These are phyloP conservation scores for Dryococelus australis DNA, from an alignment of 2,888 invertebrate genomes.

Conservation along the genomic window DNA sequence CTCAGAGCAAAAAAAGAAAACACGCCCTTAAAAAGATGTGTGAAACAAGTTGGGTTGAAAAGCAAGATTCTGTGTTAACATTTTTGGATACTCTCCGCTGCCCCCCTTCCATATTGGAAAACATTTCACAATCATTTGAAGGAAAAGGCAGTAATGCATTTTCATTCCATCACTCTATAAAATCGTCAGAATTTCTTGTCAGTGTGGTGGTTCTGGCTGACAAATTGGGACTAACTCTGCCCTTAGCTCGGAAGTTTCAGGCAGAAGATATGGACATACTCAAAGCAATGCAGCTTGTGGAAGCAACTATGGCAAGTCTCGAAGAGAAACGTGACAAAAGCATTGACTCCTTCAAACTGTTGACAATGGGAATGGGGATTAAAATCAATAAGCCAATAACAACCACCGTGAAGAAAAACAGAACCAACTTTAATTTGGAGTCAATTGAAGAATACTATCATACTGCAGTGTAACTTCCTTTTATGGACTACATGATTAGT, in stretches of 20 bases:
- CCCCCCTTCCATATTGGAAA: background rate
- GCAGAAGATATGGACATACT: background rate
- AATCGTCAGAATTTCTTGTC: constrained; percentile 22
- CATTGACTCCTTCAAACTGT: background rate
- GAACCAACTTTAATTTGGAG: background rate
- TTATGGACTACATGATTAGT: background rate
- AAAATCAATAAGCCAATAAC: constrained; percentile 10
- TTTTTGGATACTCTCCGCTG: background rate
- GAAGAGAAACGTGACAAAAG: background rate
- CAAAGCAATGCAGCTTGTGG: background rate
- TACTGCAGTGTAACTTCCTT: background rate
- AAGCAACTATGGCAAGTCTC: background rate
- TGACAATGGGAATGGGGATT: background rate
- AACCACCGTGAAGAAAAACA: background rate
- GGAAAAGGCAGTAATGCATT: constrained; percentile 22
- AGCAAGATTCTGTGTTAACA: background rate
- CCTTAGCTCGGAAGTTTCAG: background rate
- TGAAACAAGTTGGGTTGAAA: constrained; percentile 26
- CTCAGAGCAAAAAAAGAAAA: background rate
- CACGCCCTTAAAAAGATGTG: background rate
- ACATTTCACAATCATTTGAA: background rate
- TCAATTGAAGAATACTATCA: constrained; percentile 12
- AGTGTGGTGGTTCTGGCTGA: constrained; percentile 23
- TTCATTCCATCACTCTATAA: constrained; percentile 22
- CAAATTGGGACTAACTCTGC: background rate